Evolutionary conservation across 1,140 invertebrate genomes (phyloP), one percentile per base, ranked within the genome.

Genomic region (Lasioglossum baleicum): DNA sequence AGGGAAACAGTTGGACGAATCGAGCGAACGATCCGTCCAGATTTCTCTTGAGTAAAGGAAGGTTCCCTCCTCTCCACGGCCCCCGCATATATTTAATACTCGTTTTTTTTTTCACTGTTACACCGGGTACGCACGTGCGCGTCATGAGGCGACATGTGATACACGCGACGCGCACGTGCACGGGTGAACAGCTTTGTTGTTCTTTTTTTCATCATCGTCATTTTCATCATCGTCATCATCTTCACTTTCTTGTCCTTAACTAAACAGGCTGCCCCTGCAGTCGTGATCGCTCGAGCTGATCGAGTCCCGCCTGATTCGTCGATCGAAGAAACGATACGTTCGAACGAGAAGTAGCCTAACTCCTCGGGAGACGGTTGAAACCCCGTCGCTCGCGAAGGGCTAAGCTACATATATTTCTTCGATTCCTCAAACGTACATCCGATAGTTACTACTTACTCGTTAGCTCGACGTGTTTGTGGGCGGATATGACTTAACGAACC

Each of bases 61-160:
- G 88, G 87, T 89, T 91, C 90, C 91, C 91, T 92, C 91, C 91
- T 91, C 91, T 92, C 91, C 90, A 90, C 89, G 91, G 90, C 90
- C 91, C 91, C 90, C 91, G 89, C 90, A 92, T 90, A 92, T 93
- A 92, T 93, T 92, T 92, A 92, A 92, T 92, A 92, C 90, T 92
- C 89, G 80, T 89, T 92, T 90, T 87, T 81, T 84, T 84, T 81
- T 85, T 61, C 75, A 71, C 78, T 85, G 75, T 51, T 76, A 71
- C 51, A 53, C 61, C 75, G 56, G 56, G 58, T 81, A 88, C 87
- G 89, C 85, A 83, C 82, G 82, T 11, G 71, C 61, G 84, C 82
- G 78, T 86, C 78, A 72, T 77, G 63, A 31, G 17, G 58, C 15
- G 22, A 40, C 61, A 20, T 20, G 13, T 31, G 35, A 44, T 42